Evolutionary conservation across 2,113 vertebrate genomes (phyloP).

Genomic region (Psilopsiagon aymara): DNA sequence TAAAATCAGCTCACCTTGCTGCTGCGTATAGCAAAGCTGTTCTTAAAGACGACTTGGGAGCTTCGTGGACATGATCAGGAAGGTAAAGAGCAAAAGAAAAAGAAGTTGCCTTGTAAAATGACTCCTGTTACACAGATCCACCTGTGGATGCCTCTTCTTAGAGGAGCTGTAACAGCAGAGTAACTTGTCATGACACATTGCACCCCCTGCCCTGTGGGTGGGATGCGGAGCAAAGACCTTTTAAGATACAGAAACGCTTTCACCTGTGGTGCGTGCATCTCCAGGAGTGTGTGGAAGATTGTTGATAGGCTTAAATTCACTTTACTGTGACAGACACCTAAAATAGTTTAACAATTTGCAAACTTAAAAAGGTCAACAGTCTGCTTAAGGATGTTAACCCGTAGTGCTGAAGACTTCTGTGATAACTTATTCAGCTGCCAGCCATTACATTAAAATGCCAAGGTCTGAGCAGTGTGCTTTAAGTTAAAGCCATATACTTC

Average conservation of each 20-base stretch:
- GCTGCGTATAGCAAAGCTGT: not conserved
- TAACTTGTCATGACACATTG: fast-evolving
- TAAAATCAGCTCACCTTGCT: not conserved
- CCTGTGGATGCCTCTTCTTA: not conserved
- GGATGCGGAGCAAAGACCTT: not conserved
- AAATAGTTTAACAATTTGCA: not conserved
- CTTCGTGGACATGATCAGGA: not conserved
- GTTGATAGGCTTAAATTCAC: not conserved
- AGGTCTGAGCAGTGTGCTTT: not conserved
- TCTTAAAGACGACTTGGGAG: not conserved
- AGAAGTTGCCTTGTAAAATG: not conserved
- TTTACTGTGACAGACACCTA: not conserved
- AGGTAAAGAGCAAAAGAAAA: not conserved
- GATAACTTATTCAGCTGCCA: not conserved
- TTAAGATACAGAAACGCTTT: not conserved
- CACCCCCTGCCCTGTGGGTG: not conserved
- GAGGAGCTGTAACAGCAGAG: not conserved
- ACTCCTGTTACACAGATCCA: not conserved
- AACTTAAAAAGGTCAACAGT: not conserved
- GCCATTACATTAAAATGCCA: not conserved
- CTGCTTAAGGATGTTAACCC: not conserved
- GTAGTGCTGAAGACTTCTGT: not conserved
- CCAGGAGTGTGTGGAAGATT: not conserved
- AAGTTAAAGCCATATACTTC: not conserved
- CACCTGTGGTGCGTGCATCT: not conserved